A percentile compares a stretch with the other conserved stretches of the same genome.
Evolutionary conservation across 2,113 vertebrate genomes (phyloP).

Genomic region (Aix galericulata): DNA sequence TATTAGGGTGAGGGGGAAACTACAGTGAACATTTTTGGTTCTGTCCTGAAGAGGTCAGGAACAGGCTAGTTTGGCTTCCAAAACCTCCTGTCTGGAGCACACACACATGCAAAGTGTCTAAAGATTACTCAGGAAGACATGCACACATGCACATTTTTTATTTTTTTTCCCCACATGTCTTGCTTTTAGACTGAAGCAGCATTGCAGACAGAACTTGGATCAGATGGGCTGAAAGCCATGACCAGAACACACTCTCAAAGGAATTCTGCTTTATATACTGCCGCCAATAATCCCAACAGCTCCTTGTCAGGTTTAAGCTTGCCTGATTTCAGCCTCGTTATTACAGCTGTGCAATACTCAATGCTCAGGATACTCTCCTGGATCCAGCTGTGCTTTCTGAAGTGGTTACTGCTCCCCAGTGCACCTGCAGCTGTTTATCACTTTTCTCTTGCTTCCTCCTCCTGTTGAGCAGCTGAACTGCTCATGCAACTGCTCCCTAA

Average conservation of each 20-base stretch:
- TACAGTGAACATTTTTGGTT: not conserved
- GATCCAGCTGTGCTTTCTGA: not conserved
- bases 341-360: not conserved
- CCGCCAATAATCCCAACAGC: not conserved
- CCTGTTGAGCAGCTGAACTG: not conserved
- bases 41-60: not conserved
- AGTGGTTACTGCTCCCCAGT: not conserved
- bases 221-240: not conserved
- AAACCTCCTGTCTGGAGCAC: not conserved
- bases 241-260: not conserved
- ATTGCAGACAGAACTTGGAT: not conserved
- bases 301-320: not conserved
- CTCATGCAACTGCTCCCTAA: not conserved
- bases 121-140: not conserved
- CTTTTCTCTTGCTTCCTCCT: not conserved
- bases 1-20: not conserved
- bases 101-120: not conserved
- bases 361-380: not conserved
- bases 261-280: not conserved
- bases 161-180: rapidly evolving
- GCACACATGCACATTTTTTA: no score
- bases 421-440: conserved; percentile 21
- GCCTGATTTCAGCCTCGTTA: not conserved
- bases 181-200: not conserved
- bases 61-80: not conserved